Evolutionary conservation across 2,113 vertebrate genomes (phyloP).

Genomic region (Syngnathus typhle): DNA sequence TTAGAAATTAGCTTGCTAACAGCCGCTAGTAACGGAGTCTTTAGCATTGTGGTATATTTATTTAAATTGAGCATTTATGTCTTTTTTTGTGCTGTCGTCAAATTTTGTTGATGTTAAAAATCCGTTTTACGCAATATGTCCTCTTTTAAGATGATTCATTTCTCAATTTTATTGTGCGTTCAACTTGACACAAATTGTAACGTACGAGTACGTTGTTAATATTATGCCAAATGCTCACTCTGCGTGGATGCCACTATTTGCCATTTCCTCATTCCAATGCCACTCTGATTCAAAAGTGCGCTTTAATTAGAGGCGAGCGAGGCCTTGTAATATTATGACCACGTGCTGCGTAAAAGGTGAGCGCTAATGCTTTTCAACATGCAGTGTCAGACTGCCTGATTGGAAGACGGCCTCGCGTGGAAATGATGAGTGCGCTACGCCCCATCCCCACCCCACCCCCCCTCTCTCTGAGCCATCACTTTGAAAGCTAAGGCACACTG

Average conservation of each 20-base stretch:
- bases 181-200: background rate
- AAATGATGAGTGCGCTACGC: background rate
- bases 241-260: background rate
- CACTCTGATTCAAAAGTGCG: background rate
- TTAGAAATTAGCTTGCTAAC: background rate
- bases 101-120: background rate
- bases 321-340: background rate
- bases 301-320: background rate
- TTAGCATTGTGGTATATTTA: background rate
- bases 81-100: too few relatives aligned
- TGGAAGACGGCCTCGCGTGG: conserved; percentile 32
- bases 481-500: conserved; percentile 54
- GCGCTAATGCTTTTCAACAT: conserved; percentile 15
- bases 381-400: conserved; percentile 19
- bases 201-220: background rate
- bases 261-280: background rate
- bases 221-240: background rate
- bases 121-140: background rate
- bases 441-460: too few relatives aligned
- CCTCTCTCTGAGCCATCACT: conserved; percentile 31
- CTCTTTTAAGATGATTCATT: background rate
- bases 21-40: background rate
- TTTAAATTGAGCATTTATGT: too few relatives aligned
- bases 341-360: background rate
- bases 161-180: background rate